Evolutionary conservation across 2,797 vertebrate species (phyloP), one percentile per base, ranked within the genome.

Genomic region (Lycodopsis pacificus): DNA sequence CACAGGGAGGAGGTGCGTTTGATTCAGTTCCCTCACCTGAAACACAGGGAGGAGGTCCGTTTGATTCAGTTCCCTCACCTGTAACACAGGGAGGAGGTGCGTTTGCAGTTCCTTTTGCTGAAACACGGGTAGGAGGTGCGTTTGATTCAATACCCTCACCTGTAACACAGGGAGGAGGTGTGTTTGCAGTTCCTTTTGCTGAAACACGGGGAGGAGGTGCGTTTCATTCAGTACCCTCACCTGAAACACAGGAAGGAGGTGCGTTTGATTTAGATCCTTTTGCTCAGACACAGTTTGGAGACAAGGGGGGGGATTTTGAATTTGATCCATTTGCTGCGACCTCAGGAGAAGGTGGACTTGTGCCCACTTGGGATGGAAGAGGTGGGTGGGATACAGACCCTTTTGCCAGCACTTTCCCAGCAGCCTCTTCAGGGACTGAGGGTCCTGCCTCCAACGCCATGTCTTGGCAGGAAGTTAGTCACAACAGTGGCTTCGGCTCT

Each of bases 381-480:
- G 46, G 49, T 84, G 79, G 73, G 59, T 89, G 90, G 89, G 91
- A 92, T 84, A 72, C 79, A 46, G 94, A 96, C 32, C 92, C 91
- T 71, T 96, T 95, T 90, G 73, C 74, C 65, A 81, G 57, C 86
- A 82, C 88, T 73, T 94, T 93, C 69, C 79, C 91, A 77, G 79
- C 84, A 32, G 75, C 74, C 19, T 81, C 92, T 80, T 74, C 87
- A 58, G 91, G 87, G 56, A 73, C 85, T 44, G 92, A 88, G 65
- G 81, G 65, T 82, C 73, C 79, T 13, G 73, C 49, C 36, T 71
- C 67, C 44, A 67, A 49, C 76, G 81, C 71, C 22, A 83, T 86
- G 27, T 69, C 89, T 73, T 94, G 93, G 89, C 89, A 94, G 89
- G 91, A 94, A 58, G 79, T 93, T 86, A 89, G 87, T 80, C 88